A percentile compares a stretch with the other conserved stretches of the same genome.
These are phyloP conservation scores for Amia ocellicauda DNA, from an alignment of 2,113 vertebrate species.

Conservation along the genomic window DNA sequence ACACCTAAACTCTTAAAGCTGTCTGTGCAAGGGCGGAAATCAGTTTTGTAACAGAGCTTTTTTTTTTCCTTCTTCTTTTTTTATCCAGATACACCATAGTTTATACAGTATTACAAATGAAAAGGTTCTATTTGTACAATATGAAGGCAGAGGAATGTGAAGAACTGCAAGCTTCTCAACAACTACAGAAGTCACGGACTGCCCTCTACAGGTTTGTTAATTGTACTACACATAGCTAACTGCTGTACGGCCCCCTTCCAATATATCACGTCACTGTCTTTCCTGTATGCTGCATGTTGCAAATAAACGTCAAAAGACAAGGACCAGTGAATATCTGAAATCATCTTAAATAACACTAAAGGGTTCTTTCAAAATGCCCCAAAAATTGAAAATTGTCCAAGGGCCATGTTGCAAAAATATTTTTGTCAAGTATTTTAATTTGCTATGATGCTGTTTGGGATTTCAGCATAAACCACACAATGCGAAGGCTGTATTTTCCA, in stretches of 20 bases:
- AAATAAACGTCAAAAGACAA: too few relatives aligned
- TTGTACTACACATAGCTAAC: too few relatives aligned
- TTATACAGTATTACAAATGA: conserved; percentile 28
- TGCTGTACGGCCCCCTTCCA: too few relatives aligned
- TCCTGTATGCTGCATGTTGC: too few relatives aligned
- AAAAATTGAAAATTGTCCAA: not conserved
- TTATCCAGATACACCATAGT: conserved; percentile 37
- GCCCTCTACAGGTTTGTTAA: conserved; percentile 64
- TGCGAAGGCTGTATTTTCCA: not conserved
- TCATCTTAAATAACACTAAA: not conserved
- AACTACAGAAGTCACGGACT: conserved; percentile 54
- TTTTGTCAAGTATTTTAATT: not conserved
- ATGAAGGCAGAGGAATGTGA: not conserved
- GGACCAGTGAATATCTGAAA: not conserved
- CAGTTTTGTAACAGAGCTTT: conserved; percentile 32
- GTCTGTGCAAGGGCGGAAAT: conserved; percentile 27
- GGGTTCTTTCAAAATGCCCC: not conserved
- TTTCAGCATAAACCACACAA: not conserved
- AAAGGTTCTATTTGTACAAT: conserved; percentile 11
- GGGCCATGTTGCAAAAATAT: not conserved
- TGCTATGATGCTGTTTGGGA: not conserved
- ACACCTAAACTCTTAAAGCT: conserved; percentile 6
- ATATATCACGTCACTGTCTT: too few relatives aligned
- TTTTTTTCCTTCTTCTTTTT: conserved; percentile 40
- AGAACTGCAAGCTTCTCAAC: not conserved